A percentile compares a stretch with the other conserved stretches of the same genome.
These are phyloP conservation scores for Melanostigma gelatinosum DNA, from an alignment of 2,113 vertebrate species.

Conservation along the genomic window DNA sequence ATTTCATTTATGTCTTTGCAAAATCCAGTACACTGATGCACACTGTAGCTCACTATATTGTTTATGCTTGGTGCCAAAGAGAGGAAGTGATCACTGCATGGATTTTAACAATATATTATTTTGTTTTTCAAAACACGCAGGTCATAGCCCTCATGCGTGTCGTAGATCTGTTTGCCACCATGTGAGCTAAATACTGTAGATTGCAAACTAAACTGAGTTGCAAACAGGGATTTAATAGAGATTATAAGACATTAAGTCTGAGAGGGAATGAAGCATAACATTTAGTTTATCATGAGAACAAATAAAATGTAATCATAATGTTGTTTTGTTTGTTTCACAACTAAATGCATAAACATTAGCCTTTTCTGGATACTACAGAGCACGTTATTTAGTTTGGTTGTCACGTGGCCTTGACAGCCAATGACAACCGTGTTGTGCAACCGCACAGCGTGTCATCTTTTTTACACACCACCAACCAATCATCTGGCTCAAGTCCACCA, in stretches of 20 bases:
- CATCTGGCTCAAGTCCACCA: not conserved
- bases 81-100: not conserved
- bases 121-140: not conserved
- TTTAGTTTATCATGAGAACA: not conserved
- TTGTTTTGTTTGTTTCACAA: not conserved
- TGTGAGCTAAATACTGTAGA: not conserved
- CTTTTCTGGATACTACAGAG: not conserved
- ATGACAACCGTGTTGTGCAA: slow-evolving; percentile 37
- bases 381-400: slow-evolving; percentile 58
- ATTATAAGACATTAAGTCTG: slow-evolving; percentile 7
- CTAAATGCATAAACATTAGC: not conserved
- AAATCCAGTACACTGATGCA: not conserved
- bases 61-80: not conserved
- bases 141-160: too few relatives aligned
- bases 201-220: not conserved
- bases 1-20: not conserved
- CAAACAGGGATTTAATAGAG: not conserved
- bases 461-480: slow-evolving; percentile 31
- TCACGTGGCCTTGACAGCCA: slow-evolving; percentile 70
- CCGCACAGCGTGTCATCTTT: slow-evolving; percentile 51
- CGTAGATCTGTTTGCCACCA: not conserved
- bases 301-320: not conserved
- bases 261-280: slow-evolving; percentile 3
- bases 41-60: not conserved
- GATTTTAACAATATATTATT: not conserved